Evolutionary conservation across 2,113 vertebrate genomes (phyloP).

Genomic region (Potamarius usumacintae): DNA sequence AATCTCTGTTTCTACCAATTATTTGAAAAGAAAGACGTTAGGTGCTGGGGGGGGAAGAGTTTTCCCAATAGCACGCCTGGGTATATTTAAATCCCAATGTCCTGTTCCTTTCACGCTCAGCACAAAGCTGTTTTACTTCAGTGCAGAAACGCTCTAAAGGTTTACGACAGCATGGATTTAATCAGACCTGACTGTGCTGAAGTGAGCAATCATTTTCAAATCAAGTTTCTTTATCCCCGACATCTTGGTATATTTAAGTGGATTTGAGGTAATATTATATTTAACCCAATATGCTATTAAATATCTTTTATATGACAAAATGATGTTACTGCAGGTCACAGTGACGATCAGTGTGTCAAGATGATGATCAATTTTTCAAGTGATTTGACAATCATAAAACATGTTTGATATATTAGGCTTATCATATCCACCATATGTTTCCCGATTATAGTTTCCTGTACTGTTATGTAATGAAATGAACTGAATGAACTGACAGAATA

Average conservation of each 20-base stretch:
- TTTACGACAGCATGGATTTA: conserved; percentile 12
- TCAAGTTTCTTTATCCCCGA: not conserved
- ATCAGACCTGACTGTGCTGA: conserved; percentile 25
- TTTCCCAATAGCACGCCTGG: conserved; percentile 5
- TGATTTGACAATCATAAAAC: not conserved
- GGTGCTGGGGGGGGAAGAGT: too few relatives aligned
- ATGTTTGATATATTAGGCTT: not conserved
- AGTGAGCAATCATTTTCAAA: conserved; percentile 37
- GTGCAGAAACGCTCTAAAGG: conserved; percentile 26
- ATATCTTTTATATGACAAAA: not conserved
- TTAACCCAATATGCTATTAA: not conserved
- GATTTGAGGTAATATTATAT: not conserved
- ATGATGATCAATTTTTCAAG: not conserved
- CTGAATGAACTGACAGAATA: not conserved
- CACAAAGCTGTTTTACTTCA: conserved; percentile 35
- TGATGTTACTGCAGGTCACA: not conserved
- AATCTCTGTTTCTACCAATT: not conserved
- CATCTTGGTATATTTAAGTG: conserved; percentile 2
- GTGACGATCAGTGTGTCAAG: not conserved
- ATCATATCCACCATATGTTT: not conserved
- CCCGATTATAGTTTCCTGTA: not conserved
- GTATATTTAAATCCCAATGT: conserved; percentile 39
- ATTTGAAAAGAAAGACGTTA: not conserved
- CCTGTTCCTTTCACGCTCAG: conserved; percentile 13
- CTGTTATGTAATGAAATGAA: not conserved